Base-by-base conservation (phyloP, 1,140 invertebrate genomes). In the Cardiocondyla obscurior region DNA sequence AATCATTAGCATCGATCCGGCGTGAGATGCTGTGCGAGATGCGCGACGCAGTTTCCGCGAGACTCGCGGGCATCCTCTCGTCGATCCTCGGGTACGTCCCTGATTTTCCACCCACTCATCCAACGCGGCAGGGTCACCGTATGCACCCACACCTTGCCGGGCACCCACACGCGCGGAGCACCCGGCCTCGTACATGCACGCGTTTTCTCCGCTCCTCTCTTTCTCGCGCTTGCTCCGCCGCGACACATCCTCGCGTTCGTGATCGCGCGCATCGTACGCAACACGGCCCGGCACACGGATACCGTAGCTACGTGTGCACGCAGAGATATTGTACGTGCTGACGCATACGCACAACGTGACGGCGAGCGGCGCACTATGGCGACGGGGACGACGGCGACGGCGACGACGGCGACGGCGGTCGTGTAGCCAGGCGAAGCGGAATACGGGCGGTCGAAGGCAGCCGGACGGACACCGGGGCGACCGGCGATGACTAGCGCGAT, bases 71-170 rank as follows among this genome's bases (percentile, higher is more conserved):
- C 42, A 16, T 19, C 58, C 14, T 42, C 12, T 33, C 64, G 53
- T n/a, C 33, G 25, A 36, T 72, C 44, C 36, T 79, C 84, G 42
- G 73, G 67, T 90, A 90, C 91, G 90, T 83, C 88, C 91, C 90
- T 92, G 90, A 82, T 86, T 86, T 90, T 85, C 90, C 90, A 90
- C 89, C 91, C 90, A 91, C 90, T 90, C 89, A 85, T 88, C 87
- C 72, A 82, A 81, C 89, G 81, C 87, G 83, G 89, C 91, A 92
- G 90, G 91, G 91, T 92, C 91, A 92, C 90, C 86, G 88, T 89
- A 73, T 88, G 79, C 83, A 88, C 86, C 49, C 67, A 60, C 7
- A 60, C 57, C 3, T 3, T 33, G 57, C 28, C 57, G 46, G 64
- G 73, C 79, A 88, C 85, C 19, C 58, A 65, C 83, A 85, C 87